Conservation (phyloP, 2,888 invertebrate genomes). For the Unio delphinus region DNA sequence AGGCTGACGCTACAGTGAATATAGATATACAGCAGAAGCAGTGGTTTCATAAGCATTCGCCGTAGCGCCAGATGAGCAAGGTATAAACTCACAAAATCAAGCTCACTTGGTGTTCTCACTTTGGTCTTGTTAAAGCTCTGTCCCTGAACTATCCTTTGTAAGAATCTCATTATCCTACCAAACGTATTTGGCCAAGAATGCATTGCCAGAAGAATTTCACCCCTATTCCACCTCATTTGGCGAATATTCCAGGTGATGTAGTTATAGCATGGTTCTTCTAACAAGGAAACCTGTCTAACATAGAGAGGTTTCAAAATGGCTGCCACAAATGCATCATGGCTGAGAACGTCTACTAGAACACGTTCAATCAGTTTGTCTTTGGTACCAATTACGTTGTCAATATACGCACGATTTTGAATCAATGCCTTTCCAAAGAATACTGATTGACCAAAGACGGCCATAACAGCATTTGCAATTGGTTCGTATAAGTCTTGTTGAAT, state of each 20-base stretch:
- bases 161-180: slow-evolving; percentile 53
- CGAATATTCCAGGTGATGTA: slow-evolving; percentile 63
- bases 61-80: slow-evolving; percentile 60
- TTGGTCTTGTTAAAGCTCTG: slow-evolving; percentile 55
- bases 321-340: slow-evolving; percentile 65
- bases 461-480: slow-evolving; percentile 60
- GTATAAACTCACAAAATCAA: slow-evolving; percentile 60
- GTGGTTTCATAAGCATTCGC: slow-evolving; percentile 64
- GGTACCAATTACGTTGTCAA: slow-evolving; percentile 58
- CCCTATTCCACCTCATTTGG: slow-evolving; percentile 61
- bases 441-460: slow-evolving; percentile 54
- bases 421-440: slow-evolving; percentile 63
- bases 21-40: slow-evolving; percentile 51
- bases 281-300: slow-evolving; percentile 49
- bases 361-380: slow-evolving; percentile 55
- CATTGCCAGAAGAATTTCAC: slow-evolving; percentile 58
- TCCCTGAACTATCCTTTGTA: slow-evolving; percentile 52
- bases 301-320: slow-evolving; percentile 56
- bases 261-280: slow-evolving; percentile 60
- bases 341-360: slow-evolving; percentile 62
- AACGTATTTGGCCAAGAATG: slow-evolving; percentile 60
- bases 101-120: slow-evolving; percentile 53
- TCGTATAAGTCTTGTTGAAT: slow-evolving; percentile 59
- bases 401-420: slow-evolving; percentile 59
- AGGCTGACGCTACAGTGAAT: slow-evolving; percentile 54